Base-by-base conservation (phyloP, 2,113 vertebrate species). In the Manacus vitellinus region DNA sequence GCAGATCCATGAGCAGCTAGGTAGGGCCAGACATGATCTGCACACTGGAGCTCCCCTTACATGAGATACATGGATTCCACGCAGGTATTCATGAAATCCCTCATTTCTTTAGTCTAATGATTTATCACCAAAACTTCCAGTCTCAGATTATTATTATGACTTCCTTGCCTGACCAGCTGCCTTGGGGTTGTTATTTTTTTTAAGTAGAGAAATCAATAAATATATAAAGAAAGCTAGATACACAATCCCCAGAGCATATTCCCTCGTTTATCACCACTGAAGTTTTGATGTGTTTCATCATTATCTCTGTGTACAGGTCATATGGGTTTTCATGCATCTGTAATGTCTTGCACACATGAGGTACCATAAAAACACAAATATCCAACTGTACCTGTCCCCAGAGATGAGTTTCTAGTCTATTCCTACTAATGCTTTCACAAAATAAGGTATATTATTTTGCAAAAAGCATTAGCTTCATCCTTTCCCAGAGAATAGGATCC, bases 151-250 rank as follows among this genome's bases (percentile, higher is more conserved):
- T 61, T 68, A 47, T 46, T 71, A 52, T 58, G 71, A 79, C 37
- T 96, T 94, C 52, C 28, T 23, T 88, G 62, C 46, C 63, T 91
- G 72, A 88, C 72, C 82, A 92, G 66, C 81, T 88, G 23, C 15
- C 15, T 3, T 70, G 80, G 55, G 5, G 37, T 65, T 52, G 23
- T 23, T 74, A 3, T 31, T 76, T 68, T 66, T 90, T 94, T 94
- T 58, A 75, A 89, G 58, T 33, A 76, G 33, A 89, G 28, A 85
- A 85, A 92, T 89, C 93, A 90, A 96, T 93, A 88, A 89, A 43
- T 63, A n/a, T 52, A 19, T 39, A 74, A 86, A 89, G 54, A 35
- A 93, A 85, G 41, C 71, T 95, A 63, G 43, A 88, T 41, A 33
- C 51, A 56, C 27, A 33, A 21, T 93, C 62, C 88, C 85, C 46